Evolutionary conservation across 1,140 invertebrate genomes (phyloP), one percentile per base, ranked within the genome.

Genomic region (Drosophila murphyi): DNA sequence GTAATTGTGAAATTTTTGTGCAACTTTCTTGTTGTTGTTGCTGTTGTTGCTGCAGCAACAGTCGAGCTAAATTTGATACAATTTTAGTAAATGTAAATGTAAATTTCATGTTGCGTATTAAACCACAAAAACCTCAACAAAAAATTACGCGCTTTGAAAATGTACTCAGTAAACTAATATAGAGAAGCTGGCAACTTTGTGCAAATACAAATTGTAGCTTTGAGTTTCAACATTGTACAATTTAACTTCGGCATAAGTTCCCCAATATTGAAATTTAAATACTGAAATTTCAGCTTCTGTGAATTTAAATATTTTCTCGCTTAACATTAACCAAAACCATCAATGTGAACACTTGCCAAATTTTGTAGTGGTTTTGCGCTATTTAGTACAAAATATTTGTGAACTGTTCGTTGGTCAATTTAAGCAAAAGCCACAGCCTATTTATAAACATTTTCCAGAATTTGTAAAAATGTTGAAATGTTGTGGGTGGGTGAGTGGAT

Each of bases 371-470:
- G 82, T 79, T 87, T 87, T 63, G 43, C 47, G 52, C 10, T 43
- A 37, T 32, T 47, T 47, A 68, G 61, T 74, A 41, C 20, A 39
- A 29, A 50, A 51, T 60, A 7, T n/a, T 43, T 43, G 39, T 43
- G 60, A 62, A 64, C 54, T 41, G 54, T 47, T 59, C 64, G 51
- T 50, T 68, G 72, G 69, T 80, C 73, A 87, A 87, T 87, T 87
- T 79, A 75, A 81, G 72, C 48, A 47, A 69, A 31, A 55, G 68
- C 83, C 82, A 43, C 83, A 88, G 72, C 73, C 72, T 77, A 87
- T 87, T 87, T 87, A 87, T 87, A 87, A 88, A 88, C 76, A 82
- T 87, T 82, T 80, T 77, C 48, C 83, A 65, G 60, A 76, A 68
- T 76, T 68, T 73, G 55, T 43, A 45, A 34, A 54, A 57, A 54